Evolutionary conservation across 2,113 vertebrate genomes (phyloP).

Genomic region (Axis porcinus): DNA sequence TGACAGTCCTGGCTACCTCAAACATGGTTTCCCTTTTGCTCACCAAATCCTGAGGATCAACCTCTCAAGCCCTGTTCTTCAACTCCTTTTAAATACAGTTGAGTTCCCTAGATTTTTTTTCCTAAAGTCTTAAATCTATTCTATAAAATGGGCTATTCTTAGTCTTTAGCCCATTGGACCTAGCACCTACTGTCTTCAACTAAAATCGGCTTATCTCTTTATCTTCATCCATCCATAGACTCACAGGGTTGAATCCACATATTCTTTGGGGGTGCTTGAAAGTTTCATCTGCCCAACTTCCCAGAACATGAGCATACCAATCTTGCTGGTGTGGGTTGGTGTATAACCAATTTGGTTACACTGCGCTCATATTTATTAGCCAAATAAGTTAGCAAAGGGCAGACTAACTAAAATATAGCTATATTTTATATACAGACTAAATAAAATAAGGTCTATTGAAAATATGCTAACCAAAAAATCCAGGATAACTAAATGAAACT

Average conservation of each 20-base stretch:
- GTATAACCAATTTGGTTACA: neutral
- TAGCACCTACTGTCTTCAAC: neutral
- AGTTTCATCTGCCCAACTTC: neutral
- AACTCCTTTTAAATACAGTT: neutral
- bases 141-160: neutral
- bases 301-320: neutral
- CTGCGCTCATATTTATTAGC: neutral
- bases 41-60: neutral
- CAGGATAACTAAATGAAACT: neutral
- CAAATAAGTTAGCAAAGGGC: neutral
- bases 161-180: neutral
- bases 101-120: neutral
- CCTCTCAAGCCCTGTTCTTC: neutral
- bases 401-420: neutral
- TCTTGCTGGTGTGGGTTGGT: neutral
- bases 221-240: neutral
- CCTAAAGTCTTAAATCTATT: neutral
- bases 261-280: neutral
- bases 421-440: neutral
- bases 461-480: neutral
- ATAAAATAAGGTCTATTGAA: neutral
- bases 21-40: neutral
- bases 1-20: neutral
- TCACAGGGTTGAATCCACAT: neutral
- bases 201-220: neutral